Evolutionary conservation across 2,797 vertebrate genomes (phyloP).

Genomic region (Sebastes miniatus): DNA sequence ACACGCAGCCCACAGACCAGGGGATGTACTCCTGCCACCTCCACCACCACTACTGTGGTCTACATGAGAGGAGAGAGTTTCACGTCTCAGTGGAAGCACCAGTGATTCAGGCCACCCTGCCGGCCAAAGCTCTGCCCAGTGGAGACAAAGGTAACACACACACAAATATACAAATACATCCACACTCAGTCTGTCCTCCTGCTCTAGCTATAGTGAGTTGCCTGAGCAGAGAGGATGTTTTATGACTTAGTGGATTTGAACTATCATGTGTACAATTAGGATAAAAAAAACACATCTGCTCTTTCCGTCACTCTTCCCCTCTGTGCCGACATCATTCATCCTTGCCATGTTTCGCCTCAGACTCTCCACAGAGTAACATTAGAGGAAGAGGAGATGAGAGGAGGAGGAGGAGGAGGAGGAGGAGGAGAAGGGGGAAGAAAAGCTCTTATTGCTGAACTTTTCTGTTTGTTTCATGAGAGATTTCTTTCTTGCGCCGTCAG

Average conservation of each 20-base stretch:
- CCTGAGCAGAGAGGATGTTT: conserved; percentile 31
- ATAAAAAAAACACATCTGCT: conserved; percentile 52
- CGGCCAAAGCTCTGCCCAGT: conserved; percentile 63
- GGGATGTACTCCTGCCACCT: conserved; percentile 97
- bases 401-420: background rate
- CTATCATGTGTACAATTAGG: conserved; percentile 31
- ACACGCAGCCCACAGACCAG: conserved; percentile 81
- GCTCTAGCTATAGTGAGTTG: background rate
- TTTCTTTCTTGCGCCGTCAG: conserved; percentile 66
- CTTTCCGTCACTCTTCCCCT: conserved; percentile 24
- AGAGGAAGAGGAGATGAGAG: conserved; percentile 10
- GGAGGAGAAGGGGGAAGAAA: background rate
- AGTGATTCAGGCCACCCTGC: conserved; percentile 53
- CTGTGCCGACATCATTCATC: conserved; percentile 19
- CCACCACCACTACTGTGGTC: conserved; percentile 96
- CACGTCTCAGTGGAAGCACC: conserved; percentile 80
- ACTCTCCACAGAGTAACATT: conserved; percentile 23
- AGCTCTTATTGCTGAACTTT: conserved; percentile 20
- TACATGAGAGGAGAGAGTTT: conserved; percentile 92
- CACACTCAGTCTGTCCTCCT: background rate
- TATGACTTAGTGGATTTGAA: conserved; percentile 23
- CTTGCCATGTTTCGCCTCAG: background rate
- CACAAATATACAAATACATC: conserved; percentile 10
- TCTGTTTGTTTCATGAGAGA: conserved; percentile 52
- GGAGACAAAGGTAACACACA: conserved; percentile 70